A percentile compares a stretch with the other conserved stretches of the same genome.
These are phyloP conservation scores for Spodoptera exigua DNA, from an alignment of 2,888 invertebrate genomes.

Conservation along the genomic window DNA sequence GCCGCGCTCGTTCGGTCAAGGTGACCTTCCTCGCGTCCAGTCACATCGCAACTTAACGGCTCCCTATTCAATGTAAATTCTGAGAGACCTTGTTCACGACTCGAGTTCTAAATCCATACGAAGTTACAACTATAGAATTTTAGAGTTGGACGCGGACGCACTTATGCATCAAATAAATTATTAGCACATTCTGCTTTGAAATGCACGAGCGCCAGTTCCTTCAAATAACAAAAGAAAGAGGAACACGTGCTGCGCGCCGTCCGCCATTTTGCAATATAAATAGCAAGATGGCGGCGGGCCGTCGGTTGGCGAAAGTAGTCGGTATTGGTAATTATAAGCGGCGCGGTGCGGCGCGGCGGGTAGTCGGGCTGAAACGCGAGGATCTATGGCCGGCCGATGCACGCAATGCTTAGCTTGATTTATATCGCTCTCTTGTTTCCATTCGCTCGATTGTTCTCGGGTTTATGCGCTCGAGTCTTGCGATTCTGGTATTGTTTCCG, in stretches of 20 bases:
- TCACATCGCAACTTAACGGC: constrained; percentile 79
- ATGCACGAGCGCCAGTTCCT: constrained; percentile 66
- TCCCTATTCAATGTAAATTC: constrained; percentile 86
- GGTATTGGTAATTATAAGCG: constrained; percentile 86
- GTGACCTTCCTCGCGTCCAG: constrained; percentile 81
- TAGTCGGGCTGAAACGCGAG: constrained; percentile 82
- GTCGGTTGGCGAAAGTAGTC: constrained; percentile 87
- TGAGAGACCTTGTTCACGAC: constrained; percentile 73
- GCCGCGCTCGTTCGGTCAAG: constrained; percentile 78
- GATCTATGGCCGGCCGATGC: constrained; percentile 84
- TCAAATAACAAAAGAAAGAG: constrained; percentile 81
- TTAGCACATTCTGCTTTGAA: constrained; percentile 57
- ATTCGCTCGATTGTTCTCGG: constrained; percentile 84
- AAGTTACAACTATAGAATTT: constrained; percentile 48
- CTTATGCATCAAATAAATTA: constrained; percentile 49
- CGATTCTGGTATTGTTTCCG: constrained; percentile 83
- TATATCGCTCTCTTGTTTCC: constrained; percentile 87
- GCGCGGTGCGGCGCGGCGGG: constrained; percentile 71
- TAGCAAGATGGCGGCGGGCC: constrained; percentile 86
- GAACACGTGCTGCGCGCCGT: constrained; percentile 79
- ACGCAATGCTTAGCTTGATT: constrained; percentile 87
- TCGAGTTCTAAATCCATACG: constrained; percentile 64
- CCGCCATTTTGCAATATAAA: constrained; percentile 88
- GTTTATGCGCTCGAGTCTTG: constrained; percentile 79
- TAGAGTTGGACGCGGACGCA: constrained; percentile 24